These are phyloP conservation scores for Tromatobia lineatoria DNA, from an alignment of 2,888 invertebrate genomes.

Conservation along the genomic window DNA sequence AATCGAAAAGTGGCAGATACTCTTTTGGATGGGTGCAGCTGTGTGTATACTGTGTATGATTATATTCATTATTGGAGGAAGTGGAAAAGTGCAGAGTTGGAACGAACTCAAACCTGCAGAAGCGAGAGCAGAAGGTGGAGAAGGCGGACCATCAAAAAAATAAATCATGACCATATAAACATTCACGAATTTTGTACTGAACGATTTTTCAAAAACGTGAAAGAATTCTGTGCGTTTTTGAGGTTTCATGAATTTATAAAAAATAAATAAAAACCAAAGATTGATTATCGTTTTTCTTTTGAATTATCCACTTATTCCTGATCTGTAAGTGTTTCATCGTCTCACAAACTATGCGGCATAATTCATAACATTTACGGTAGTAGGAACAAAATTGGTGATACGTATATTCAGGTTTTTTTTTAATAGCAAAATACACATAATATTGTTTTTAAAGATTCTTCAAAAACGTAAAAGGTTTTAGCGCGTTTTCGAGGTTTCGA, in stretches of 20 bases:
- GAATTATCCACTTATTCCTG: too few relatives aligned
- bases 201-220: background rate
- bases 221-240: background rate
- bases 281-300: too few relatives aligned
- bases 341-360: background rate
- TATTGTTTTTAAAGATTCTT: background rate
- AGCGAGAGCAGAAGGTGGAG: conserved; percentile 2
- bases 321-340: background rate
- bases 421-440: conserved; percentile 30
- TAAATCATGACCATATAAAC: background rate
- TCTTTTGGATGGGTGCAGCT: conserved; percentile 83
- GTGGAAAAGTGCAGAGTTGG: conserved; percentile 84
- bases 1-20: conserved; percentile 82
- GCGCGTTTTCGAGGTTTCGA: conserved; percentile 17
- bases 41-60: conserved; percentile 82
- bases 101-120: conserved; percentile 75
- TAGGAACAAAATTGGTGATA: conserved; percentile 15
- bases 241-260: conserved; percentile 21
- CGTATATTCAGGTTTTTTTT: conserved; percentile 11
- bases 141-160: conserved; percentile 32
- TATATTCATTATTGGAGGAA: conserved; percentile 83
- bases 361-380: background rate
- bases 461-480: background rate
- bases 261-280: conserved; percentile 8
- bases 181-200: background rate